A percentile compares a stretch with the other conserved stretches of the same genome.
These are phyloP conservation scores for Synanthedon tipuliformis DNA, from an alignment of 2,888 invertebrate species.

Conservation along the genomic window DNA sequence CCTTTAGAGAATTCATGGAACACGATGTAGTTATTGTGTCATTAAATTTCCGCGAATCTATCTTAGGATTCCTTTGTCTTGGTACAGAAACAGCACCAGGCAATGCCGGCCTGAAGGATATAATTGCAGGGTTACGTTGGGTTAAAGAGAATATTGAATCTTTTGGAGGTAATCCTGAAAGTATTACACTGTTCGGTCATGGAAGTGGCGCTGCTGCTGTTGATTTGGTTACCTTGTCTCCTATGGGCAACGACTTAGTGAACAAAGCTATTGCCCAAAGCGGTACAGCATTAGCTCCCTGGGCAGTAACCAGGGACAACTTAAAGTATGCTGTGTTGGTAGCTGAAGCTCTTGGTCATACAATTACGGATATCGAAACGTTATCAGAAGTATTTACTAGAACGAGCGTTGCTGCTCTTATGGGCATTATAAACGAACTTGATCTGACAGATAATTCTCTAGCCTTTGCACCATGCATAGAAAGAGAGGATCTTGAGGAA, in stretches of 20 bases:
- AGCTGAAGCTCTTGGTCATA: slow-evolving; percentile 48
- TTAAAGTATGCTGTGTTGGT: slow-evolving; percentile 38
- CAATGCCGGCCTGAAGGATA: slow-evolving; percentile 89
- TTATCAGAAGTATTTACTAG: slow-evolving; percentile 38
- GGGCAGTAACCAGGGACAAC: slow-evolving; percentile 55
- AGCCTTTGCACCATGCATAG: slow-evolving; percentile 56
- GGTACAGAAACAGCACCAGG: slow-evolving; percentile 75
- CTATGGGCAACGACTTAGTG: slow-evolving; percentile 35
- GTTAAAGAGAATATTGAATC: slow-evolving; percentile 76
- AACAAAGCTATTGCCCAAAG: slow-evolving; percentile 53
- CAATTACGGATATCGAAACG: slow-evolving; percentile 24
- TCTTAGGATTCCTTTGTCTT: slow-evolving; percentile 77
- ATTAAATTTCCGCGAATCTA: slow-evolving; percentile 77
- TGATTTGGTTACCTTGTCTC: slow-evolving; percentile 50
- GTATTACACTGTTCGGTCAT: slow-evolving; percentile 85
- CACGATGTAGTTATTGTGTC: slow-evolving; percentile 76
- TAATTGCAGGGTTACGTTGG: slow-evolving; percentile 82
- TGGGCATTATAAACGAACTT: slow-evolving; percentile 48
- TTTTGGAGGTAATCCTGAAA: slow-evolving; percentile 84
- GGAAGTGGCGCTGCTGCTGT: slow-evolving; percentile 77
- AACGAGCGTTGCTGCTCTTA: slow-evolving; percentile 39
- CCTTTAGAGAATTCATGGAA: slow-evolving; percentile 74
- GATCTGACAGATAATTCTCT: slow-evolving; percentile 48
- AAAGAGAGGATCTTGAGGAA: slow-evolving; percentile 25
- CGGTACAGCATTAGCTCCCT: slow-evolving; percentile 52